Evolutionary conservation across 2,888 invertebrate species (phyloP).

Genomic region (Petrophora chlorosata): DNA sequence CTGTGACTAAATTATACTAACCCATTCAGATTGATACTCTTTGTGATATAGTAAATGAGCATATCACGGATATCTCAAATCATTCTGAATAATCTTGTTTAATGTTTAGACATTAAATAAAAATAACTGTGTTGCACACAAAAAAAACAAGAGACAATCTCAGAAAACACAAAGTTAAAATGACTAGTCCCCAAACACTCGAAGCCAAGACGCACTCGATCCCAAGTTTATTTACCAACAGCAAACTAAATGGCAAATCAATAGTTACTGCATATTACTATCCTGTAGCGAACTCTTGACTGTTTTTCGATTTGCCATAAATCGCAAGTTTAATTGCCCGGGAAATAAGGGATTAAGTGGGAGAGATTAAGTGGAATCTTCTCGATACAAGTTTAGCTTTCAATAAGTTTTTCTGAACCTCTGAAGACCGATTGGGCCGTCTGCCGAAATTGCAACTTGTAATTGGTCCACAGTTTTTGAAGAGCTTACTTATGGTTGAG

Average conservation of each 20-base stretch:
- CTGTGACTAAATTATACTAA: too few species aligned
- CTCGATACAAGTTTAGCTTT: conserved; percentile 25
- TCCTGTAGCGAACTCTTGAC: conserved; percentile 33
- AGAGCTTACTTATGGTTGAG: too few species aligned
- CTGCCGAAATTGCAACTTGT: too few species aligned
- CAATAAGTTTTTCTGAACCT: conserved; percentile 15
- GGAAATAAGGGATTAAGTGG: conserved; percentile 79
- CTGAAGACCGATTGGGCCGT: too few species aligned
- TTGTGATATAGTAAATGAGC: too few species aligned
- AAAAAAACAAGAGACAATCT: too few species aligned
- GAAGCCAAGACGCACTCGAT: conserved; percentile 13
- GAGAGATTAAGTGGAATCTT: conserved; percentile 47
- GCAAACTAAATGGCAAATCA: conserved; percentile 47
- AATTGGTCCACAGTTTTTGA: too few species aligned
- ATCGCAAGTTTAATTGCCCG: conserved; percentile 79
- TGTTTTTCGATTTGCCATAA: conserved; percentile 77
- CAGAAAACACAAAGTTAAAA: conserved; percentile 12
- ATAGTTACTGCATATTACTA: conserved; percentile 57
- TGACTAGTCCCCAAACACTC: conserved; percentile 15
- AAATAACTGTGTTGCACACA: too few species aligned
- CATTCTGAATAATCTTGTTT: too few species aligned
- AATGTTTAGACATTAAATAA: too few species aligned
- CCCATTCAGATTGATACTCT: too few species aligned
- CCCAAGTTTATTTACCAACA: conserved; percentile 22
- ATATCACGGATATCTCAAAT: too few species aligned